Evolutionary conservation across 2,888 invertebrate genomes (phyloP), one percentile per base, ranked within the genome.

Genomic region (Cheilosia soror): DNA sequence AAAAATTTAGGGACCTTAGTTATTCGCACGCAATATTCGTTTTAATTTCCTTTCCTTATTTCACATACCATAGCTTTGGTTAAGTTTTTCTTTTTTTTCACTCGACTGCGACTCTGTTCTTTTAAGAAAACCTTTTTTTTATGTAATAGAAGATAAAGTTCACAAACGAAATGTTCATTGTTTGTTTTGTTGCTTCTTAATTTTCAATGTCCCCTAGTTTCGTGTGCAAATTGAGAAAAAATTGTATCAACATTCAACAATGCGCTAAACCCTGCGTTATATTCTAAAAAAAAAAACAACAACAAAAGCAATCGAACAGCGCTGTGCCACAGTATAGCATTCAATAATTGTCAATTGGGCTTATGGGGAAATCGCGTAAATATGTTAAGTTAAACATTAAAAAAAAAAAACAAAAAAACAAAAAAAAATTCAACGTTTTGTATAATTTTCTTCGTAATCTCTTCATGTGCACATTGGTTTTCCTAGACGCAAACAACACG

Each of bases 21-120:
- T 89, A 87, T 88, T 87, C 87, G 87, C 88, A 87, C 87, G 88
- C 89, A 87, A 87, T 88, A 88, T 89, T 88, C 88, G 86, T 81
- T 80, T 58, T 65, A 37, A 53, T 25, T 37, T 20, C n/a, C 57
- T 84, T 65, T 65, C 57, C 55, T 69, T 65, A 69, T 82, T 82
- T 65, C 55, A 53, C 31, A 75, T 63, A 51, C 51, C 9, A 47
- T 15, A 47, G 25, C n/a, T 42, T 42, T 47, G 47, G 47, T 47
- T 15, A 47, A 20, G 20, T 85, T 58, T 58, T 75, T 68, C 11
- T 65, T 63, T 33, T 51, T 29, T 37, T 60, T 31, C 33, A 57
- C 60, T 60, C 72, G 72, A 71, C 40, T 31, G 20, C 49, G 20
- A 40, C 57, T 37, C 20, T 78, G 44, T 53, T 63, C 44, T 49